Base-by-base conservation (phyloP, 2,888 invertebrate genomes). In the Lissocephala sabroskyi region DNA sequence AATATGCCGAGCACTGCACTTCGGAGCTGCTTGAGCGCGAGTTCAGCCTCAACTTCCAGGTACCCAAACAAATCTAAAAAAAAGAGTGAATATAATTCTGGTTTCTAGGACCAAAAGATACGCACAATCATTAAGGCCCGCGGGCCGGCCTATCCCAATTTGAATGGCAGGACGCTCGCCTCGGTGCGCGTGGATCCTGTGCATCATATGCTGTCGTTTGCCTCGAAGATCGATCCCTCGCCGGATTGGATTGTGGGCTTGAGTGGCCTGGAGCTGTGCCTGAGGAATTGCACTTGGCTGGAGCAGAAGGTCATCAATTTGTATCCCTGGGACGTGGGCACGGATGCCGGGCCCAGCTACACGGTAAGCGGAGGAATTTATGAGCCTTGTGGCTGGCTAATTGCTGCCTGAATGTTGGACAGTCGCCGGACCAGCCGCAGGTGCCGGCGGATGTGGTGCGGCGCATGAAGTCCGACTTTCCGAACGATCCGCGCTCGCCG, bases 191-290 rank as follows among this genome's bases (percentile, higher is more conserved):
- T 96, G 1, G 97, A 98, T 85, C 92, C 91, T 37, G 89, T 90
- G 46, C 94, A 98, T 82, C 98, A 98, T 80, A 86, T 98, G 49
- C 89, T 98, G 71, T 98, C 99, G 0, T 87, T 98, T 18, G 94
- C 97, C 0, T 94, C 97, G 1, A 98, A 96, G 91, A 88, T 99
- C 50, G 95, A 95, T 41, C 98, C 98, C 0, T 97, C 97, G 0
- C 98, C 98, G 0, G 98, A 98, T 85, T 98, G 98, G 98, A 92
- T 97, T 45, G 93, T 97, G 1, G 98, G 98, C 1, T 92, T 98
- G 0, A 93, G 94, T 1, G 92, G 93, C 2, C 83, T 98, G 64
- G 96, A 98, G 79, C 87, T 98, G 4, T 98, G 98, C 80, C 88
- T 93, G 53, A 82, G 87, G 5, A 97, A 98, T 84, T 97, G 98